Evolutionary conservation across 37 sponge, comb jelly and placozoan genomes (phyloP).

Genomic region (Chondrilla cf. caribensis): DNA sequence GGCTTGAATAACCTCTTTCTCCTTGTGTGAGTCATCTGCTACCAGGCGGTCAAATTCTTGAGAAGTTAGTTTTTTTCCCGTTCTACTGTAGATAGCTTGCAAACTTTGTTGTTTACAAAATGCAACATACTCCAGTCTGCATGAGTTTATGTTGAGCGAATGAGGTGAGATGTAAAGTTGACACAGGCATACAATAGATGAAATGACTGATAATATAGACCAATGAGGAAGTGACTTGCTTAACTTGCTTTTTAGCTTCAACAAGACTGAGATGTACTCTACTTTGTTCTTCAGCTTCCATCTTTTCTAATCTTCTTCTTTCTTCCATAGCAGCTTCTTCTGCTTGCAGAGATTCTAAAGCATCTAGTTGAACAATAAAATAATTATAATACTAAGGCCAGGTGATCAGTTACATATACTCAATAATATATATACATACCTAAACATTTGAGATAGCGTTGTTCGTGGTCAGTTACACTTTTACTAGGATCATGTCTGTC

Average conservation of each 20-base stretch:
- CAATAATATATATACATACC: conserved; percentile 21
- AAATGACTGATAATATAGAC: too few relatives aligned
- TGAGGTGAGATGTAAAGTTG: too few relatives aligned
- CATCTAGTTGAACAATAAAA: conserved; percentile 29
- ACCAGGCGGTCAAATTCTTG: conserved; percentile 69
- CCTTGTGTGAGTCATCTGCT: conserved; percentile 70
- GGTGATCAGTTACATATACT: neutral
- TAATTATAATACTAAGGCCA: too few relatives aligned
- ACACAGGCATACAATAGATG: too few relatives aligned
- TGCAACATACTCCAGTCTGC: conserved; percentile 40
- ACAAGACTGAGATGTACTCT: conserved; percentile 56
- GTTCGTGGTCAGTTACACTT: conserved; percentile 87
- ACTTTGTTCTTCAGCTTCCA: conserved; percentile 47
- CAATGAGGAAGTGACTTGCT: too few relatives aligned
- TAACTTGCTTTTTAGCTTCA: conserved; percentile 11
- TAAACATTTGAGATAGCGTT: conserved; percentile 77
- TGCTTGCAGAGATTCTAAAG: conserved; percentile 55
- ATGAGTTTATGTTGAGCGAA: too few relatives aligned
- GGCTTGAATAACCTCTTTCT: conserved; percentile 70
- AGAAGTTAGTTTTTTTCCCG: conserved; percentile 59
- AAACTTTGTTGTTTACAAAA: conserved; percentile 34
- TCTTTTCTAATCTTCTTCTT: conserved; percentile 22
- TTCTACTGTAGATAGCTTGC: conserved; percentile 63
- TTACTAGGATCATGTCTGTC: conserved; percentile 77
- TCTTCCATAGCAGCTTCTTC: conserved; percentile 57